Evolutionary conservation across 2,888 invertebrate species (phyloP).

Genomic region (Pristionchus arcanus): DNA sequence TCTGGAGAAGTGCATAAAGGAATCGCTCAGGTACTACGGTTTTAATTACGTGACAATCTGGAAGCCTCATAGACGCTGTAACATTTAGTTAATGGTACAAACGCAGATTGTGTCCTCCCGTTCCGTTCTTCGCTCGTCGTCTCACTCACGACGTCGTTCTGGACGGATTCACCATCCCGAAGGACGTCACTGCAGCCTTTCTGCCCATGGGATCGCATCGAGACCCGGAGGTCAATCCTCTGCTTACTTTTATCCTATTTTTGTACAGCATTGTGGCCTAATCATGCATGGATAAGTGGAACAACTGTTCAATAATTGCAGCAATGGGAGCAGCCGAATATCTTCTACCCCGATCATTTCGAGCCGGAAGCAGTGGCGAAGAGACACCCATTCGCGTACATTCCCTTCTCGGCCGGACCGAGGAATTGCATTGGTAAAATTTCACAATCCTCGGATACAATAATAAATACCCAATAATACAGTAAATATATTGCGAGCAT

Average conservation of each 20-base stretch:
- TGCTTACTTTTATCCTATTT: too few species aligned
- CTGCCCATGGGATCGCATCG: background rate
- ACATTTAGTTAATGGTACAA: too few species aligned
- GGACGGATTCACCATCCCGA: constrained; percentile 54
- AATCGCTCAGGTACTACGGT: constrained; percentile 59
- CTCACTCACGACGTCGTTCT: constrained; percentile 77
- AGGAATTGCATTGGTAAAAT: constrained; percentile 74
- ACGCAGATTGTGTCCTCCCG: constrained; percentile 68
- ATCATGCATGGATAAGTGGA: too few species aligned
- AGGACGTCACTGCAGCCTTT: background rate
- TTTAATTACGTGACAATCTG: too few species aligned
- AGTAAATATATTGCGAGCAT: too few species aligned
- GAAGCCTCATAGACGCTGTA: too few species aligned
- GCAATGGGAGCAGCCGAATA: background rate
- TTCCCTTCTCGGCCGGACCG: constrained; percentile 68
- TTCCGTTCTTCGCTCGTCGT: constrained; percentile 68
- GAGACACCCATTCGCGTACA: constrained; percentile 67
- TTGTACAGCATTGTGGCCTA: too few species aligned
- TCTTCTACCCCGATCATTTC: constrained; percentile 13
- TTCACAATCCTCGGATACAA: too few species aligned
- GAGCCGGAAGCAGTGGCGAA: constrained; percentile 43
- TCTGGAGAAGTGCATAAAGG: constrained; percentile 69
- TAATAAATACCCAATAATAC: too few species aligned
- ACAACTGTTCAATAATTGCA: too few species aligned
- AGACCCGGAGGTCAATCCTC: background rate